A percentile compares a stretch with the other conserved stretches of the same genome.
Conservation (phyloP, 2,888 invertebrate genomes). For the Cheilosia grossa region DNA sequence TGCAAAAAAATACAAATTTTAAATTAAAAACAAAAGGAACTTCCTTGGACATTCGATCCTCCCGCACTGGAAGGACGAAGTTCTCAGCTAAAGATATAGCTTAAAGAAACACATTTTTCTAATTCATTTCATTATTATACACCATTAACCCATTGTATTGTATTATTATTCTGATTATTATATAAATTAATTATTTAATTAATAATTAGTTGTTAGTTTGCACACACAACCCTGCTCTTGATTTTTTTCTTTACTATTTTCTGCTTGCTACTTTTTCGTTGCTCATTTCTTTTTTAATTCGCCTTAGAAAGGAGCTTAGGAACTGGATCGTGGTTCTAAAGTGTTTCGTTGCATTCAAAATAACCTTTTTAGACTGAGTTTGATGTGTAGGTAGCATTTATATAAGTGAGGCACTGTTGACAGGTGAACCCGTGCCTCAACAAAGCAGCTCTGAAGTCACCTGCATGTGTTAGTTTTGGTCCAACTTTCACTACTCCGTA, state of each 20-base stretch:
- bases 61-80: slow-evolving; percentile 27
- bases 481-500: no score
- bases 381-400: no score
- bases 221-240: slow-evolving; percentile 38
- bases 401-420: no score
- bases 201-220: slow-evolving; percentile 72
- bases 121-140: slow-evolving; percentile 64
- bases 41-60: slow-evolving; percentile 17
- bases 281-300: background rate
- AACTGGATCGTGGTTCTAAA: no score
- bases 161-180: slow-evolving; percentile 72
- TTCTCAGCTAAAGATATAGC: slow-evolving; percentile 34
- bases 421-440: no score
- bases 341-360: no score
- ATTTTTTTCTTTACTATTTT: slow-evolving; percentile 23
- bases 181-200: slow-evolving; percentile 73
- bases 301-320: background rate
- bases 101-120: slow-evolving; percentile 58
- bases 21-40: slow-evolving; percentile 11
- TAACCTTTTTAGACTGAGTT: no score
- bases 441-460: no score
- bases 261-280: background rate
- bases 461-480: no score
- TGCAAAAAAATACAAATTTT: slow-evolving; percentile 56
- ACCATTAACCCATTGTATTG: slow-evolving; percentile 69